Base-by-base conservation (phyloP, 2,797 vertebrate species). In the Vireo griseus region DNA sequence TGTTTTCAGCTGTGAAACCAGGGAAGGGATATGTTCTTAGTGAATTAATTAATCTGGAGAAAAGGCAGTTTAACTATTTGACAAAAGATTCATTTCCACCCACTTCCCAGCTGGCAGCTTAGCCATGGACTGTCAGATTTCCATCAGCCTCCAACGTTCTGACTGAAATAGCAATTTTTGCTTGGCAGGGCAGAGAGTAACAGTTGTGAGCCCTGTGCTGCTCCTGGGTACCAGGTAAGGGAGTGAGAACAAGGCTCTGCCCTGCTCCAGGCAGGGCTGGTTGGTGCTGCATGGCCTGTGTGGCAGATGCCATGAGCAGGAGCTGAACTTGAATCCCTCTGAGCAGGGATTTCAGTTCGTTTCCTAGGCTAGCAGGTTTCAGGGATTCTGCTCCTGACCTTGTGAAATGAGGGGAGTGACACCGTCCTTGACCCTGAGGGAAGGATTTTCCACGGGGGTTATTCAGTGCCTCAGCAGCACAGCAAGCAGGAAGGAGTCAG, bases 91-190 rank as follows among this genome's bases (percentile, higher is more conserved):
- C 22, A 31, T 92, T 95, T 86, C 95, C 93, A 92, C 94, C 93
- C 94, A 91, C 94, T 94, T 80, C 79, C 79, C 95, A 96, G 93
- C 93, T 96, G 96, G 90, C 28, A 5, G 58, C 66, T 92, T 84
- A 75, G 86, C 52, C 47, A 13, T 12, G 63, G 86, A 90, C 79
- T 95, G 92, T 84, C 88, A 84, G 80, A 78, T 78, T 92, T 55
- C 63, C 45, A 73, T 86, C 92, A 95, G 62, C 55, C 58, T 75
- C 89, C 79, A 76, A 19, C 0, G 0, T 85, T 91, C 48, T 1
- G 31, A 91, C 61, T 6, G 35, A 91, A 93, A 92, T 69, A 95
- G 75, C 45, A 92, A 12, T 42, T 74, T 66, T 8, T 82, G 67
- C 19, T 63, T 86, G 3, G 16, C 1, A 4, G 54, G 50, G 42